Conservation (phyloP, 2,797 vertebrate species). For the Todus mexicanus region DNA sequence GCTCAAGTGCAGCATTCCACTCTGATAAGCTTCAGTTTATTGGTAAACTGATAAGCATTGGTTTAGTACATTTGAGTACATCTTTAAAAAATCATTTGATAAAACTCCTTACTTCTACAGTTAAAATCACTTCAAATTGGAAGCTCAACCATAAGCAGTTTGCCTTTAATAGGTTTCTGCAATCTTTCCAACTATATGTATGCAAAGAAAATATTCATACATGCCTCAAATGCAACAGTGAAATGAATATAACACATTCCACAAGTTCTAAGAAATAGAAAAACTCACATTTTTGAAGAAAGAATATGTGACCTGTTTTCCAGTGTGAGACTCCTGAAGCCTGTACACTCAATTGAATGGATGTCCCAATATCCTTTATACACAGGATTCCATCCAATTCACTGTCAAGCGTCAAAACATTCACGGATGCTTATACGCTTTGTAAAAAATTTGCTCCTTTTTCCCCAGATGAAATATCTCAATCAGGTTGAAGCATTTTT, state of each 20-base stretch:
- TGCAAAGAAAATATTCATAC: conserved; percentile 2
- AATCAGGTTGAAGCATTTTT: conserved; percentile 7
- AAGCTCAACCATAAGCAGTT: neutral
- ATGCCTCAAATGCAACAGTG: neutral
- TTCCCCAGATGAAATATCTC: neutral
- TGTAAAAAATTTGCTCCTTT: neutral
- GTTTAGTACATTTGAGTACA: neutral
- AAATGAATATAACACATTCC: conserved; percentile 26
- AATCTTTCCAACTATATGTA: neutral
- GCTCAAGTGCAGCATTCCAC: neutral
- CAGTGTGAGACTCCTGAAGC: neutral
- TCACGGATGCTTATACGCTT: neutral
- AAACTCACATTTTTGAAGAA: neutral
- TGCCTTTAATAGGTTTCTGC: neutral
- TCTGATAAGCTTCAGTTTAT: neutral
- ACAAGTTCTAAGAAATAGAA: neutral
- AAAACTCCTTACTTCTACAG: neutral
- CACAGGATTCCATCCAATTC: neutral
- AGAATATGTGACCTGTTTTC: neutral
- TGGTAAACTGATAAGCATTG: neutral
- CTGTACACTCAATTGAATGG: neutral
- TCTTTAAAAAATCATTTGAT: neutral
- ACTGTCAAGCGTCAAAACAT: neutral
- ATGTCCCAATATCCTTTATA: neutral
- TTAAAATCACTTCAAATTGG: neutral